phyloP scores from a whole-genome alignment of 2,797 vertebrate genomes.

The Glossophaga mutica region DNA sequence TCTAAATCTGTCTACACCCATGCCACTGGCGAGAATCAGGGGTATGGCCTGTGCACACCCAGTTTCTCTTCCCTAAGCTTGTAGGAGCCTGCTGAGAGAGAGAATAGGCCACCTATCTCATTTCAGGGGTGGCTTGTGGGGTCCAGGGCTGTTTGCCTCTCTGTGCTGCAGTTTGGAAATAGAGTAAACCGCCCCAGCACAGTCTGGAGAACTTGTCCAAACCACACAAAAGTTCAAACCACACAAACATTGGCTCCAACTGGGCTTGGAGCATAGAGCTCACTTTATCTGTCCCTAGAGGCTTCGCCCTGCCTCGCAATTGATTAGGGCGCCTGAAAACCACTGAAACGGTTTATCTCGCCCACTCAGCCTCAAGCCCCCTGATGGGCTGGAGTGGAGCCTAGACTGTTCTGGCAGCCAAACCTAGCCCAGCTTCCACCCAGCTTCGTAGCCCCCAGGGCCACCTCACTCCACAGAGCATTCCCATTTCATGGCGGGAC shows the following conservation, averaged over 20 bases:
- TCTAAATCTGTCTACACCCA: neutral
- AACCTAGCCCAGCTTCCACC: neutral
- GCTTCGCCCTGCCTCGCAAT: neutral
- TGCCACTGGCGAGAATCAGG: neutral
- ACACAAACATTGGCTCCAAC: slow-evolving; percentile 31
- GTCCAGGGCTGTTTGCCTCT: neutral
- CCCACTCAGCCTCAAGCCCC: slow-evolving; percentile 26
- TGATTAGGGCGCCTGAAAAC: slow-evolving; percentile 56
- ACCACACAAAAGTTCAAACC: slow-evolving; percentile 58
- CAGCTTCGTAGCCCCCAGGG: neutral
- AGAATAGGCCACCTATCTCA: neutral
- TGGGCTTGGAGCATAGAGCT: neutral
- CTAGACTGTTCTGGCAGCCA: slow-evolving; percentile 33
- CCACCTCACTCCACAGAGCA: neutral
- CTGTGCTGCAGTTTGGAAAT: neutral
- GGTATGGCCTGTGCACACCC: neutral
- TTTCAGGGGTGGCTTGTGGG: neutral
- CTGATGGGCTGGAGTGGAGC: neutral
- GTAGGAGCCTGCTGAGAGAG: neutral
- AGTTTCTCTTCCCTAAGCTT: neutral
- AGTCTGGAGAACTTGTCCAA: slow-evolving; percentile 28
- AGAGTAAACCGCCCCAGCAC: neutral
- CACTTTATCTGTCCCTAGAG: slow-evolving; percentile 49
- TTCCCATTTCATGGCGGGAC: neutral
- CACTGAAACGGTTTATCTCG: slow-evolving; percentile 41